Percentiles rank a stretch among this genome's conserved stretches.
Evolutionary conservation across 2,797 vertebrate genomes (phyloP).

Genomic region (Hafferia zeledoni): DNA sequence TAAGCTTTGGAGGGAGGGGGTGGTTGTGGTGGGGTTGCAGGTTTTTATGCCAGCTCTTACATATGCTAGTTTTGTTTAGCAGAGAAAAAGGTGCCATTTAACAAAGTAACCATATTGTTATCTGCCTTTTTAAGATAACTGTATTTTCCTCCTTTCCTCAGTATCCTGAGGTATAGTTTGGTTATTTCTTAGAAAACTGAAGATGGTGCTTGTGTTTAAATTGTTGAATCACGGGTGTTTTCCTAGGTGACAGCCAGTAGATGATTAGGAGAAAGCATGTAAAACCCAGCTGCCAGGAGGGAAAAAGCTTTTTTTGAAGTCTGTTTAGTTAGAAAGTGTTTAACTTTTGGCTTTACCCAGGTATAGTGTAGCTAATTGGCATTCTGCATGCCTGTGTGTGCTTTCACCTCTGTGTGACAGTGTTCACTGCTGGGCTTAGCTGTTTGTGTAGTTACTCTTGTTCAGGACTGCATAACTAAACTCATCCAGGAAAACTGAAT

Average conservation of each 20-base stretch:
- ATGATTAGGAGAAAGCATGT: not conserved
- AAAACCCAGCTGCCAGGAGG: not conserved
- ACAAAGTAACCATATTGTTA: slow-evolving; percentile 16
- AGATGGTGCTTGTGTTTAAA: not conserved
- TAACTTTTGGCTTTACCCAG: not conserved
- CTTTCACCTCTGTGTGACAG: not conserved
- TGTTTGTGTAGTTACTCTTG: not conserved
- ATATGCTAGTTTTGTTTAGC: not conserved
- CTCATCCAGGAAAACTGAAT: not conserved
- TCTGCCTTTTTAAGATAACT: not conserved
- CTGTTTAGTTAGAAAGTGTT: not conserved
- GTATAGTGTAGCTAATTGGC: not conserved
- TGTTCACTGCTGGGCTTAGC: not conserved
- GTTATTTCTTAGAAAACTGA: not conserved
- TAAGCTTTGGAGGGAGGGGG: not conserved
- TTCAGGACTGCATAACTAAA: not conserved
- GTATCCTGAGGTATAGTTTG: not conserved
- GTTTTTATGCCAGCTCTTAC: not conserved
- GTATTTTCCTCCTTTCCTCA: not conserved
- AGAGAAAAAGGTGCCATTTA: slow-evolving; percentile 8
- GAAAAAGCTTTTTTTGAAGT: not conserved
- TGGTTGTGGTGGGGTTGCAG: not conserved
- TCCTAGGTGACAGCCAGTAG: not conserved
- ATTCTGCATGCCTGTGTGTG: not conserved
- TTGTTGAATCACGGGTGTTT: not conserved